A percentile compares a stretch with the other conserved stretches of the same genome.
phyloP scores from a whole-genome alignment of 2,888 invertebrate species.

The Octodonta nipae region DNA sequence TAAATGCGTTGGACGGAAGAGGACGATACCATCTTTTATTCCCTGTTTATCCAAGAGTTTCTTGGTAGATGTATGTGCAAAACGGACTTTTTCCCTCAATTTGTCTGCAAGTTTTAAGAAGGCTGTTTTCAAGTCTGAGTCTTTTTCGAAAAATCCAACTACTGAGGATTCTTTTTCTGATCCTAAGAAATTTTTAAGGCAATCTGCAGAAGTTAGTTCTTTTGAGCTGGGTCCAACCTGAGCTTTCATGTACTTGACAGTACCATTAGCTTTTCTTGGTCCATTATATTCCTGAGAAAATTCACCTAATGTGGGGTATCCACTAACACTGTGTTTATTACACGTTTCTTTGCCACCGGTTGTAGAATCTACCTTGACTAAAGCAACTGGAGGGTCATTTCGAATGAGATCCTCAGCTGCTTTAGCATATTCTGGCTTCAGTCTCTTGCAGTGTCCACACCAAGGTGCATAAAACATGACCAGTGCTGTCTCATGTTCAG shows the following conservation, averaged over 20 bases:
- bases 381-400: constrained; percentile 77
- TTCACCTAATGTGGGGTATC: constrained; percentile 92
- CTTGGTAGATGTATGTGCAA: constrained; percentile 66
- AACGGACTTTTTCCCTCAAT: constrained; percentile 75
- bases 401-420: constrained; percentile 75
- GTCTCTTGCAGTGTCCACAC: constrained; percentile 96
- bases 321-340: constrained; percentile 76
- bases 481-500: constrained; percentile 68
- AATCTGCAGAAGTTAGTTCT: constrained; percentile 57
- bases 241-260: constrained; percentile 71
- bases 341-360: constrained; percentile 83
- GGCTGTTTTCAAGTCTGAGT: constrained; percentile 62
- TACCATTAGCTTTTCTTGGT: constrained; percentile 77
- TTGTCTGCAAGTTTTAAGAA: constrained; percentile 85
- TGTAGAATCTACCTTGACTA: constrained; percentile 94
- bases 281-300: constrained; percentile 85
- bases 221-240: constrained; percentile 94
- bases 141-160: constrained; percentile 72
- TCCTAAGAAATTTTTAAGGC: constrained; percentile 55
- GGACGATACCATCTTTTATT: constrained; percentile 65
- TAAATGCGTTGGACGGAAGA: constrained; percentile 79
- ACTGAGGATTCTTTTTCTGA: constrained; percentile 64
- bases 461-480: constrained; percentile 94
- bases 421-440: constrained; percentile 93
- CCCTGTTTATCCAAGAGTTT: constrained; percentile 65